Base-by-base conservation (phyloP, 2,113 vertebrate genomes). In the Montifringilla adamsi region DNA sequence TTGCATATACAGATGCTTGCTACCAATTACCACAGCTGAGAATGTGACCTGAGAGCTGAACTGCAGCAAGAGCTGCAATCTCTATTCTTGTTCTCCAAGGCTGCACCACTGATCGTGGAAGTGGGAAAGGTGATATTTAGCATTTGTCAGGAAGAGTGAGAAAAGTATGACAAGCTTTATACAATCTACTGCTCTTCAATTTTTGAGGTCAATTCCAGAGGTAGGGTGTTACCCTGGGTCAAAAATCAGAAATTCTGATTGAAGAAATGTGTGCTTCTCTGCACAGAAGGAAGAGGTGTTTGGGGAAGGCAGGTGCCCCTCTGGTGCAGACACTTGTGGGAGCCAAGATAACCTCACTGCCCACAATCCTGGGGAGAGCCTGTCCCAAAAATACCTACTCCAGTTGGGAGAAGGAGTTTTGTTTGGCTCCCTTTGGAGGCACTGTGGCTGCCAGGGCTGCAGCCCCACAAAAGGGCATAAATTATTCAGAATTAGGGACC, bases 21-120 rank as follows among this genome's bases (percentile, higher is more conserved):
- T n/a, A 46, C 76, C 80, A 68, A 79, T 85, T 89, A 37, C 66
- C 67, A 47, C 7, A 7, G 56, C 6, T 55, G 33, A 70, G 62
- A 64, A 26, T 39, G 60, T 69, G 90, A 73, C 67, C 87, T 22
- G 49, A 91, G 88, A 86, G 80, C 49, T 82, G 68, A 96, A 79
- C 75, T 62, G 44, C 81, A 78, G 53, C 62, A 49, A 82, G 68
- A 28, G 1, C 66, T 64, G 60, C 22, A n/a, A 35, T 66, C 47
- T 73, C 46, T 44, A 5, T 10, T 50, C 64, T n/a, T 74, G 22
- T 22, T 66, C 87, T 56, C 37, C 2, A 4, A 63, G 31, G 76
- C 9, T 84, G 68, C 2, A 13, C 28, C 56, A 33, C 84, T 37
- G 70, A 86, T 59, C 46, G 50, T 68, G 46, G 44, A 44, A 63